Base-by-base conservation (phyloP, 64 coral and sea anemone genomes). In the Stichodactyla mertensii region DNA sequence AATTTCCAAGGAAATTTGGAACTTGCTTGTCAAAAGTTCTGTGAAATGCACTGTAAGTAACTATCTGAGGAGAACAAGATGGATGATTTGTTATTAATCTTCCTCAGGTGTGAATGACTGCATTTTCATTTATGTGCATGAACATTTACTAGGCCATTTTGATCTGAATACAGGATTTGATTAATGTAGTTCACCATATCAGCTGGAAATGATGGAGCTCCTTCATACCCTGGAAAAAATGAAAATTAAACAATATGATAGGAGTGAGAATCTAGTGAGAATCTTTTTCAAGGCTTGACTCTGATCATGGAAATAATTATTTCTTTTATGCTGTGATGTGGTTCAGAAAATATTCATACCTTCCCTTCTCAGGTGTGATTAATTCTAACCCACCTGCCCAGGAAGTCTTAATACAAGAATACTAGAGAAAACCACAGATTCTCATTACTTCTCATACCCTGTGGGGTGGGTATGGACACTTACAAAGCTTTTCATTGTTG, bases 111-210 rank as follows among this genome's bases (percentile, higher is more conserved):
- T 74, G 69, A 11, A 10, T 74, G 69, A 31, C 0, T 74, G 24
- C 69, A 74, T 74, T 31, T 31, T 74, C 20, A 74, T 31, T 14
- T 23, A 2, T 31, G 1, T 36, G 24, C 12, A 27, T 74, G 10
- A 9, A 23, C 23, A 31, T 9, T 74, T 74, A 16, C 24, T 8
- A 74, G 24, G 12, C 69, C 69, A 74, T 74, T 74, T 31, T 74
- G 69, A 74, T 74, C 69, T 3, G 78, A 53, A 18, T 19, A 81
- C 4, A 81, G 78, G 12, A 81, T 81, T 53, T 86, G 77, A 77
- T 96, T 88, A 13, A 96, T 89, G 52, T 96, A 96, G 28, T 96
- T 89, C 13, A 87, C 83, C 60, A 96, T 89, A 77, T 96, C 94
- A 1, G 88, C 86, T 24, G 91, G 88, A 67, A 96, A 96, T 22